Base-by-base conservation (phyloP, 2,888 invertebrate genomes). In the Mechanitis messenoides region DNA sequence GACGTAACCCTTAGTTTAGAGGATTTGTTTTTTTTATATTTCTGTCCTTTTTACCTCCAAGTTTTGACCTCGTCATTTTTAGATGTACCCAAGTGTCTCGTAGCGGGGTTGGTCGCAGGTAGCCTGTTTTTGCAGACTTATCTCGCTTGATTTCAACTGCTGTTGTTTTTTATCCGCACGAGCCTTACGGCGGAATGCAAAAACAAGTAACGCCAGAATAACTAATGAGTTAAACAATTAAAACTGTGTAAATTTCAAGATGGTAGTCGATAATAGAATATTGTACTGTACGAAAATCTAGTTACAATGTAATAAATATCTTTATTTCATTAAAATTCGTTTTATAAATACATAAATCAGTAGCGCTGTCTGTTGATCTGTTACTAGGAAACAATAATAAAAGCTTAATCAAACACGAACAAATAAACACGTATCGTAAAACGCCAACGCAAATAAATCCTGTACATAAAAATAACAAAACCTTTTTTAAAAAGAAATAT, bases 111-210 rank as follows among this genome's bases (percentile, higher is more conserved):
- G 65, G 59, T 73, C 77, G 79, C 87, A 87, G 88, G 87, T 87
- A 87, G 85, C 80, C 72, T 72, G 82, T 87, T 87, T 88, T 87
- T 87, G 85, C 82, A 70, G 77, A 73, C 72, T 77, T 73, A 76
- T 74, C 79, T 79, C 76, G 77, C 77, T 81, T 83, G 83, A 85
- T 83, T 83, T 79, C 73, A 75, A 73, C 70, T 67, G 71, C 70
- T 74, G 72, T 76, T 79, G 73, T 78, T 82, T 80, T 80, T 76
- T 81, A 82, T 77, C 77, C 76, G 78, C 82, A 78, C 78, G 79
- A 80, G 78, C 71, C 58, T 55, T 63, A 57, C 63, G 62, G 56
- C 66, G 57, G 61, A 71, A 70, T 71, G 72, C 70, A 72, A 71
- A 28, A 75, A 61, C 64, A 68, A 65, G 66, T 67, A 67, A 62